Conservation (phyloP, 2,113 vertebrate genomes). For the Rhynchomys soricoides region DNA sequence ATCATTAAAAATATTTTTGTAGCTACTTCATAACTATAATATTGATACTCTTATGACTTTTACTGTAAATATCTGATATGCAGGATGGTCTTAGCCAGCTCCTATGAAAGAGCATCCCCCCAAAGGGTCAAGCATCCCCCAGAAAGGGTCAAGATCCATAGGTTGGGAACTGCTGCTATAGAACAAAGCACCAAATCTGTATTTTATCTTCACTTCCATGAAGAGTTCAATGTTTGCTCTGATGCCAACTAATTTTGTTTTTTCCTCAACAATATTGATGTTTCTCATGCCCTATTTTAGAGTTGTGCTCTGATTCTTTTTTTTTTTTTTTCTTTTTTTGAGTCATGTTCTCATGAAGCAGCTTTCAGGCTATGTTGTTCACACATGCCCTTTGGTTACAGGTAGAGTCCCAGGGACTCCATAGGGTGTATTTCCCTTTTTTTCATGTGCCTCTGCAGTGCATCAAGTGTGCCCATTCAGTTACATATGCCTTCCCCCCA, state of each 20-base stretch:
- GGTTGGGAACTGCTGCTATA: background rate
- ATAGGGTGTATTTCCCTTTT: background rate
- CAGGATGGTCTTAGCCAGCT: background rate
- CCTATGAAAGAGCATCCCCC: background rate
- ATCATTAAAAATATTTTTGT: background rate
- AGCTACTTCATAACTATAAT: background rate
- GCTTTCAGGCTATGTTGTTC: background rate
- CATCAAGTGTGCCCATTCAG: background rate
- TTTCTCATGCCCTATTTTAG: background rate
- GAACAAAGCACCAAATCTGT: background rate
- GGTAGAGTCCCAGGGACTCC: background rate
- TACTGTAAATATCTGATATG: background rate
- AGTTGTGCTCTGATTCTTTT: background rate
- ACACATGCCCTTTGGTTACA: background rate
- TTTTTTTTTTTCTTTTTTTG: background rate
- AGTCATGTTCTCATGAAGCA: background rate
- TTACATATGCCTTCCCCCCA: constrained; percentile 7
- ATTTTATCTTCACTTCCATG: background rate
- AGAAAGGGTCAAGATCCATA: background rate
- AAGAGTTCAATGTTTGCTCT: background rate
- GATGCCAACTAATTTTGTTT: constrained; percentile 12
- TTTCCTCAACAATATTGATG: background rate
- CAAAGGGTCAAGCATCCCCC: background rate
- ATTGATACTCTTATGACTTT: background rate
- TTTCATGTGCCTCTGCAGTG: background rate